Evolutionary conservation across 1,140 invertebrate genomes (phyloP).

Genomic region (Neodiprion lecontei): DNA sequence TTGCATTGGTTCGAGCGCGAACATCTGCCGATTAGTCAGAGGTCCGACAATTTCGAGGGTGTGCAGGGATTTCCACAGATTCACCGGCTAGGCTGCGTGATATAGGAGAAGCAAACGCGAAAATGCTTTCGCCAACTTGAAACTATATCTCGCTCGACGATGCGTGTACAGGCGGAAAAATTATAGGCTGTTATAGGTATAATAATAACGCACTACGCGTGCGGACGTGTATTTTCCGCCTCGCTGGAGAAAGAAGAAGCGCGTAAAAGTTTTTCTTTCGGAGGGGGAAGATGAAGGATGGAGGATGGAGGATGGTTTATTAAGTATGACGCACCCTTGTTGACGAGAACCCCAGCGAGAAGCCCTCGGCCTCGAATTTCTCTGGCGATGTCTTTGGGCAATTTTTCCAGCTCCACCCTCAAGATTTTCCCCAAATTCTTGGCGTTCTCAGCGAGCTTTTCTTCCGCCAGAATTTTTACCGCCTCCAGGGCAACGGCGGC

Average conservation of each 20-base stretch:
- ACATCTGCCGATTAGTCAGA: not conserved
- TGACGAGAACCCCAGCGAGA: slow-evolving; percentile 78
- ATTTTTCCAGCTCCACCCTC: slow-evolving; percentile 65
- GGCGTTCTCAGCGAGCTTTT: slow-evolving; percentile 78
- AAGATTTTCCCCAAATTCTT: slow-evolving; percentile 71
- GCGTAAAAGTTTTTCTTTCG: too few relatives aligned
- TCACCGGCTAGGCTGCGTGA: not conserved
- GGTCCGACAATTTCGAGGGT: too few relatives aligned
- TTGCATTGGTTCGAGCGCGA: not conserved
- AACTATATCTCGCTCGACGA: too few relatives aligned
- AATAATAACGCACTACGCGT: too few relatives aligned
- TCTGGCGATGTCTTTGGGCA: slow-evolving; percentile 70
- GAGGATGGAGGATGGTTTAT: not conserved
- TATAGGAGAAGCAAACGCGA: too few relatives aligned
- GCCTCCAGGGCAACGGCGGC: slow-evolving; percentile 71
- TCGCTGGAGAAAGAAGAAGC: too few relatives aligned
- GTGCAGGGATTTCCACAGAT: too few relatives aligned
- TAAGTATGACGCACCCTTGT: slow-evolving; percentile 62
- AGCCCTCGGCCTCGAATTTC: slow-evolving; percentile 78
- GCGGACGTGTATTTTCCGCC: too few relatives aligned
- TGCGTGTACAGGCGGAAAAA: too few relatives aligned
- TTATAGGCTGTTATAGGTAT: too few relatives aligned
- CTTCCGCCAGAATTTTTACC: slow-evolving; percentile 71
- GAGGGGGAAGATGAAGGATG: not conserved
- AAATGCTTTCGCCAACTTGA: too few relatives aligned